Conservation (phyloP, 2,113 vertebrate genomes). For the Dromaius novaehollandiae region DNA sequence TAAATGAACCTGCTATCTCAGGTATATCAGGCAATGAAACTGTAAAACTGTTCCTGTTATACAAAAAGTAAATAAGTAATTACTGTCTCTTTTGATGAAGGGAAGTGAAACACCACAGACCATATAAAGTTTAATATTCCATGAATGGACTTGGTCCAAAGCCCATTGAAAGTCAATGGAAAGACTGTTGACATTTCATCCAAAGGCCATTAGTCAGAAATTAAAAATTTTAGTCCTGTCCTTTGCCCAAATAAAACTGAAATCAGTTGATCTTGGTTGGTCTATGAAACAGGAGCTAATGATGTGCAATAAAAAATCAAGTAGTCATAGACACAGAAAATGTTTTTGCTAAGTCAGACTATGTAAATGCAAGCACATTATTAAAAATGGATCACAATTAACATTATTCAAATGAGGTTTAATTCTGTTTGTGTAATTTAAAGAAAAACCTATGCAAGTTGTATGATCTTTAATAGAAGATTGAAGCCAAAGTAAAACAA, state of each 20-base stretch:
- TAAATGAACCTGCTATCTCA: conserved; percentile 45
- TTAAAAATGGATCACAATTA: conserved; percentile 40
- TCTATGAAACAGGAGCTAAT: not conserved
- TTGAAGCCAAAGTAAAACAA: conserved; percentile 40
- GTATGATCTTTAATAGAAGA: conserved; percentile 30
- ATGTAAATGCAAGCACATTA: not conserved
- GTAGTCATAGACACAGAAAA: not conserved
- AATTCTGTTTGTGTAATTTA: conserved; percentile 39
- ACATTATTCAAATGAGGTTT: conserved; percentile 43
- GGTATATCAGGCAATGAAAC: conserved; percentile 2
- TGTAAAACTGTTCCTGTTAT: not conserved
- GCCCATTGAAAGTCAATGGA: not conserved
- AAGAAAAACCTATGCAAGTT: conserved; percentile 31
- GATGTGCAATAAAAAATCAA: not conserved
- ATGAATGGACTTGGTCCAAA: not conserved
- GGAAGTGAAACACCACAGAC: not conserved
- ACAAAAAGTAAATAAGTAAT: not conserved
- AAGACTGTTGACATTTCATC: not conserved
- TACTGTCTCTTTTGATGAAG: not conserved
- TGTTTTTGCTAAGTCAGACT: not conserved
- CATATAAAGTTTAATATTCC: conserved; percentile 22
- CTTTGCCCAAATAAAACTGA: not conserved
- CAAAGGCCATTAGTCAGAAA: not conserved
- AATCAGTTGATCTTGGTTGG: not conserved
- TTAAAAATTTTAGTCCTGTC: not conserved